These are phyloP conservation scores for Boloria selene DNA, from an alignment of 2,888 invertebrate species.

Conservation along the genomic window DNA sequence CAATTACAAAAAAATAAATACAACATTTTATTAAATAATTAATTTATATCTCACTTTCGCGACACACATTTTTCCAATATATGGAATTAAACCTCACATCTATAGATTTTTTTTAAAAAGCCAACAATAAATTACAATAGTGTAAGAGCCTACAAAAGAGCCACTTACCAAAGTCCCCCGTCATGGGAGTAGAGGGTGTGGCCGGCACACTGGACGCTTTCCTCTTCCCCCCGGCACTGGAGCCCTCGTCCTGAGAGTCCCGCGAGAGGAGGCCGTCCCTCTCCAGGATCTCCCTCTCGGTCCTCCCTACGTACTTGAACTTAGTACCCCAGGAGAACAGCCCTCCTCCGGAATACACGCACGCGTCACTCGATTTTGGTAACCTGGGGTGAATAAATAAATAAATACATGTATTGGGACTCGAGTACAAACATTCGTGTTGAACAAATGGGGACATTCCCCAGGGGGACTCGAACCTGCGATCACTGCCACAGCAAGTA, in stretches of 20 bases:
- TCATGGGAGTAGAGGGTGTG: slow-evolving; percentile 92
- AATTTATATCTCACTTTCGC: no score
- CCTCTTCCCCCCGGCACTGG: slow-evolving; percentile 81
- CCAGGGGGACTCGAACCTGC: no score
- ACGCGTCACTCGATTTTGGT: slow-evolving; percentile 92
- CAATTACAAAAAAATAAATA: no score
- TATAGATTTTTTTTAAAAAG: no score
- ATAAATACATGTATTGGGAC: no score
- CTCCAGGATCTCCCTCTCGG: slow-evolving; percentile 94
- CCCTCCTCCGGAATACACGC: slow-evolving; percentile 94
- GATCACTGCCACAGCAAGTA: no score
- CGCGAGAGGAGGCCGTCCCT: slow-evolving; percentile 84
- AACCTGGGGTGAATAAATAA: slow-evolving; percentile 82
- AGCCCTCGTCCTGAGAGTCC: slow-evolving; percentile 75
- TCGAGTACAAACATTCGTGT: no score
- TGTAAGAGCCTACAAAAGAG: background rate
- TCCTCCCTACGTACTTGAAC: slow-evolving; percentile 95
- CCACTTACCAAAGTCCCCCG: slow-evolving; percentile 84
- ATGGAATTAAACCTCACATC: no score
- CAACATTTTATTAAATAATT: no score
- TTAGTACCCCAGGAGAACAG: slow-evolving; percentile 97
- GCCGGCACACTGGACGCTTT: slow-evolving; percentile 94
- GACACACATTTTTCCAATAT: no score
- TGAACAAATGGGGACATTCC: no score
- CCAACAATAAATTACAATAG: no score